Evolutionary conservation across 2,113 vertebrate genomes (phyloP).

Genomic region (Pitta sordida): DNA sequence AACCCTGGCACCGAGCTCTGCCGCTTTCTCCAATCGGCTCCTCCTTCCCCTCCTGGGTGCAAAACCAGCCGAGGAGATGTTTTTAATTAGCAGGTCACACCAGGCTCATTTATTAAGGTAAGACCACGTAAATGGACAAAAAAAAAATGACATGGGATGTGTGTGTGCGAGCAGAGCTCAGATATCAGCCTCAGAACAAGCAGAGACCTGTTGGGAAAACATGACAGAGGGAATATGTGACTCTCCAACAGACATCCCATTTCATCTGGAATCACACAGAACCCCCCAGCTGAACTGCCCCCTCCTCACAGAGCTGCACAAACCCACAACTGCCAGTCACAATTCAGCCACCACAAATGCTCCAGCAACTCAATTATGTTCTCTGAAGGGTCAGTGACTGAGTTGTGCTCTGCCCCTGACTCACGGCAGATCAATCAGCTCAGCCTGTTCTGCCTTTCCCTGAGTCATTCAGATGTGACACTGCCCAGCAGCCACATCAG

Average conservation of each 20-base stretch:
- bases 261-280: neutral
- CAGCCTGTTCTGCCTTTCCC: neutral
- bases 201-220: neutral
- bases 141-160: neutral
- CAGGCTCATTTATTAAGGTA: neutral
- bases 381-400: neutral
- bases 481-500: neutral
- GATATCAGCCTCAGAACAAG: neutral
- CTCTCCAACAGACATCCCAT: neutral
- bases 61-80: neutral
- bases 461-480: neutral
- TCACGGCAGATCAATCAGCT: neutral
- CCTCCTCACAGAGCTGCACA: neutral
- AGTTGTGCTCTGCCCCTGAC: neutral
- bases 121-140: neutral
- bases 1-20: neutral
- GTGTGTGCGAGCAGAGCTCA: neutral
- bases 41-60: neutral
- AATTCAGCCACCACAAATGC: neutral
- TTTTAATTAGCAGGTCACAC: neutral
- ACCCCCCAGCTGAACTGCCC: neutral
- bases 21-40: neutral
- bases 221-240: neutral
- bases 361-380: neutral
- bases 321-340: neutral